Evolutionary conservation across 1,140 invertebrate species (phyloP).

Genomic region (Formica selysi): DNA sequence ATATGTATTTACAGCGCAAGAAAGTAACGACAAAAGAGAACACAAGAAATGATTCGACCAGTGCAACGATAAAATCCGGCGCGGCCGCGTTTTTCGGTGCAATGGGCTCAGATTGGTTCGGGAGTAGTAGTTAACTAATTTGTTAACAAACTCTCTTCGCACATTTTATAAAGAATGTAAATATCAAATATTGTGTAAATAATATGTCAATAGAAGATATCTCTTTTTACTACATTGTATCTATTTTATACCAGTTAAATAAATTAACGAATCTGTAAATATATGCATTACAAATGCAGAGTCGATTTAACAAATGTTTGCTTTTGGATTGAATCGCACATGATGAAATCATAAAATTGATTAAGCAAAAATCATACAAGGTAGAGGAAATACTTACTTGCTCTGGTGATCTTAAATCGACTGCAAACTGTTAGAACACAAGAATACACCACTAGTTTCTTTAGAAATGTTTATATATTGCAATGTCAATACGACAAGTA

Average conservation of each 20-base stretch:
- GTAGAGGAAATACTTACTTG: too few relatives aligned
- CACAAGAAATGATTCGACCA: conserved; percentile 81
- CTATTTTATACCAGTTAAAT: conserved; percentile 48
- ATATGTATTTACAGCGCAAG: conserved; percentile 76
- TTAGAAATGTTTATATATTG: too few relatives aligned
- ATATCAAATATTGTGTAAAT: conserved; percentile 67
- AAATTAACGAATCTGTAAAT: conserved; percentile 18
- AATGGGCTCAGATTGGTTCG: conserved; percentile 93
- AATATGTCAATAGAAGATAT: conserved; percentile 35
- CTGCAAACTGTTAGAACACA: too few relatives aligned
- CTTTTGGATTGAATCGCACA: background rate
- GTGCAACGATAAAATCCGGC: conserved; percentile 88
- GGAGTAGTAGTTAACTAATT: conserved; percentile 80
- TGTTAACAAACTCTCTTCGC: conserved; percentile 20
- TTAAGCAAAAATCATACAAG: too few relatives aligned
- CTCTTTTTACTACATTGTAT: conserved; percentile 55
- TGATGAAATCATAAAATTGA: too few relatives aligned
- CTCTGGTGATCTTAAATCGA: too few relatives aligned
- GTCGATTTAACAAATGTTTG: background rate
- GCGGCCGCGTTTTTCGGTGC: conserved; percentile 92
- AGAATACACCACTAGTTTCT: too few relatives aligned
- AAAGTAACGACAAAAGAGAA: conserved; percentile 80
- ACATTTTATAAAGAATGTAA: conserved; percentile 47
- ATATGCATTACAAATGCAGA: background rate
- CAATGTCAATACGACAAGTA: too few relatives aligned